These are phyloP conservation scores for Elysia chlorotica DNA, from an alignment of 1,140 invertebrate genomes.

Conservation along the genomic window DNA sequence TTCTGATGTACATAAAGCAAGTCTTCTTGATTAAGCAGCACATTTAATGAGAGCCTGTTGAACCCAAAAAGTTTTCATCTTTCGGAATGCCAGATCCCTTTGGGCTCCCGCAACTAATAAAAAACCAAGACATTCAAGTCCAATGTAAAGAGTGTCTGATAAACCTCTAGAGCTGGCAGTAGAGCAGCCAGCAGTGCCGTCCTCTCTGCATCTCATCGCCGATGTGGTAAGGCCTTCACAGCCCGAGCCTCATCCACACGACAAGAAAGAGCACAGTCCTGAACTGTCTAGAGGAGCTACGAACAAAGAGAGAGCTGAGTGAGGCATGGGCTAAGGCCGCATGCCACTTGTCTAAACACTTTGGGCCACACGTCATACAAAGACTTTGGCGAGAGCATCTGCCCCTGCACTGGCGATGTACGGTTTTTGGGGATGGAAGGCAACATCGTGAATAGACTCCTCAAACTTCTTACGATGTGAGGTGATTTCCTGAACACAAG, in stretches of 20 bases:
- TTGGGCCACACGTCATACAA: conserved; percentile 62
- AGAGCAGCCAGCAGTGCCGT: too few relatives aligned
- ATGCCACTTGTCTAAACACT: background rate
- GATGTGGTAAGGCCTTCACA: background rate
- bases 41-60: background rate
- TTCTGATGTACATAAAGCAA: background rate
- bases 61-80: background rate
- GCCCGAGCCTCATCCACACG: background rate
- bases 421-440: conserved; percentile 97
- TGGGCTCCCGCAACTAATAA: background rate
- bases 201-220: background rate
- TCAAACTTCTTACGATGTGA: conserved; percentile 99
- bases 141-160: background rate
- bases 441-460: conserved; percentile 98
- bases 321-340: background rate
- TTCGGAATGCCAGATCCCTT: background rate
- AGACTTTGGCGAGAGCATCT: conserved; percentile 98
- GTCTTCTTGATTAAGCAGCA: background rate
- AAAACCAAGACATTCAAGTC: background rate
- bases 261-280: conserved; percentile 1
- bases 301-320: background rate
- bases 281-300: background rate
- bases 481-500: conserved; percentile 98
- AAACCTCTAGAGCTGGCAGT: background rate
- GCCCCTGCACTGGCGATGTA: conserved; percentile 98